Evolutionary conservation across 1,140 invertebrate species (phyloP).

Genomic region (Nephila pilipes): DNA sequence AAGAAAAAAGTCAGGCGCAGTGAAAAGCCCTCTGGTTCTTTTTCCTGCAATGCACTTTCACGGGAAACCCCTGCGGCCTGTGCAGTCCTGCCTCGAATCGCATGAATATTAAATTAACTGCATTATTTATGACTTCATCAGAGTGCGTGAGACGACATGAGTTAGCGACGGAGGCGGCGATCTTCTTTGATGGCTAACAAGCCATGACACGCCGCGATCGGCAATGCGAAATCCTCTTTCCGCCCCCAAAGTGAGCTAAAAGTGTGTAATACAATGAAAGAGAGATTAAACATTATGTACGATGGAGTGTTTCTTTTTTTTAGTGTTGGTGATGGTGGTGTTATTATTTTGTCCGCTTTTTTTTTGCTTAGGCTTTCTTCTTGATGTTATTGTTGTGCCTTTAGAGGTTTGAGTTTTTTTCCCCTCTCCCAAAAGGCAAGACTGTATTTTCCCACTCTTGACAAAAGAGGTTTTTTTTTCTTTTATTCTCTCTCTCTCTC

Average conservation of each 20-base stretch:
- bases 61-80: constrained; percentile 5
- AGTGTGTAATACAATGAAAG: constrained; percentile 31
- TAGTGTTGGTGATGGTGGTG: background rate
- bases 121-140: constrained; percentile 61
- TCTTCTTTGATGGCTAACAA: constrained; percentile 58
- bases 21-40: background rate
- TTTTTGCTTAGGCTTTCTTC: background rate
- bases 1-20: background rate
- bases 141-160: background rate
- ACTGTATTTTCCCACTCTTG: background rate
- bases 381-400: background rate
- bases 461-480: background rate
- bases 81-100: background rate
- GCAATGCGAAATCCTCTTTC: background rate
- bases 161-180: constrained; percentile 31
- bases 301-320: constrained; percentile 1
- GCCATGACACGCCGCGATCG: constrained; percentile 33
- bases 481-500: background rate
- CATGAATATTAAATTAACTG: constrained; percentile 63
- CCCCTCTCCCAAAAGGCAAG: no score
- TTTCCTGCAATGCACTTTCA: constrained; percentile 1
- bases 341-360: background rate
- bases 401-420: background rate
- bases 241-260: constrained; percentile 19
- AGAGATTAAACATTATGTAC: constrained; percentile 28